These are phyloP conservation scores for Onychomys torridus DNA, from an alignment of 2,797 vertebrate genomes.

Conservation along the genomic window DNA sequence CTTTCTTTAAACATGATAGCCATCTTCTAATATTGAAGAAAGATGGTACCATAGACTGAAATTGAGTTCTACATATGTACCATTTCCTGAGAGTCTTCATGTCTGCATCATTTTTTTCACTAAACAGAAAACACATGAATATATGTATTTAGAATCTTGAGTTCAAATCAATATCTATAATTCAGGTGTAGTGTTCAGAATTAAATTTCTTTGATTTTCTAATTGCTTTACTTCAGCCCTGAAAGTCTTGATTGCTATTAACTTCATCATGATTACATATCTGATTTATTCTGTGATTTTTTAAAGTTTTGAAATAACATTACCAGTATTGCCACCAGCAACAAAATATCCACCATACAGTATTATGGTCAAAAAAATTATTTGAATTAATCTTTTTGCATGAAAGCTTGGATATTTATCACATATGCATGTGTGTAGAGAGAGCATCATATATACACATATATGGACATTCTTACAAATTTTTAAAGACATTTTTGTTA, in stretches of 20 bases:
- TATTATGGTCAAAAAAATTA: constrained; percentile 4
- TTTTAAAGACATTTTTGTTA: constrained; percentile 23
- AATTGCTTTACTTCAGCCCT: constrained; percentile 54
- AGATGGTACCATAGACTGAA: background rate
- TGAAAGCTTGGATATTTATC: background rate
- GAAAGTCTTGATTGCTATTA: constrained; percentile 55
- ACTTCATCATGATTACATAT: constrained; percentile 33
- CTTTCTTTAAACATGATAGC: background rate
- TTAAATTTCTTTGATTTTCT: constrained; percentile 63
- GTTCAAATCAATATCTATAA: constrained; percentile 65
- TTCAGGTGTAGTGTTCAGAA: constrained; percentile 38
- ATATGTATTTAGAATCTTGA: constrained; percentile 46
- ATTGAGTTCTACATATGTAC: fast-evolving
- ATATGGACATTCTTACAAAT: background rate
- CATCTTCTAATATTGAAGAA: background rate
- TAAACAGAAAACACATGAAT: background rate
- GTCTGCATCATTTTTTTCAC: background rate
- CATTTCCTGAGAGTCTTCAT: background rate
- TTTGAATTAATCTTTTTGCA: constrained; percentile 26
- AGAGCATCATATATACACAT: background rate
- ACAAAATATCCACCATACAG: background rate
- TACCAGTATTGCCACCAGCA: background rate
- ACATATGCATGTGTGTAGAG: background rate
- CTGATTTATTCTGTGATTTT: constrained; percentile 51
- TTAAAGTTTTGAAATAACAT: constrained; percentile 43